Evolutionary conservation across 2,888 invertebrate species (phyloP).

Genomic region (Zootermopsis nevadensis): DNA sequence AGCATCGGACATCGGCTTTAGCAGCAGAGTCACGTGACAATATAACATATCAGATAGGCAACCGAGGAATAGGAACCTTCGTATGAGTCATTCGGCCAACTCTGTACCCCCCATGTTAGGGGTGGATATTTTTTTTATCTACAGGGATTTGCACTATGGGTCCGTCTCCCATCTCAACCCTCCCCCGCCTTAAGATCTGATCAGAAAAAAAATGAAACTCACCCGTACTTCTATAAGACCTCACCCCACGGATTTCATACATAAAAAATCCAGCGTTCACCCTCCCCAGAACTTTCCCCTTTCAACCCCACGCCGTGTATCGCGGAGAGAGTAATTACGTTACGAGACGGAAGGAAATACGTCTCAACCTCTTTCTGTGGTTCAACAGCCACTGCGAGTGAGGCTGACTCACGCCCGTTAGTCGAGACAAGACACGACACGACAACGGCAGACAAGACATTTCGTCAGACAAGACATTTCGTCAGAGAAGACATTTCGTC

Average conservation of each 20-base stretch:
- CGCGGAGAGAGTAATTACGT: constrained; percentile 72
- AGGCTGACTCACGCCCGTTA: too few relatives aligned
- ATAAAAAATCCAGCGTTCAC: constrained; percentile 47
- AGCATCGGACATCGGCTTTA: constrained; percentile 6
- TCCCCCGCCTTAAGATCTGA: constrained; percentile 56
- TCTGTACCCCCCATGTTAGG: constrained; percentile 45
- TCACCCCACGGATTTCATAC: constrained; percentile 51
- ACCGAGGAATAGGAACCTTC: constrained; percentile 38
- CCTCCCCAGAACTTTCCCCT: constrained; percentile 54
- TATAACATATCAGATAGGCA: constrained; percentile 3
- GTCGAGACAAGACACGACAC: too few relatives aligned
- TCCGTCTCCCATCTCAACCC: constrained; percentile 59
- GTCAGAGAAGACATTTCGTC: too few relatives aligned
- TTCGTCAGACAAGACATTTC: too few relatives aligned
- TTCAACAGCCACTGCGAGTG: too few relatives aligned
- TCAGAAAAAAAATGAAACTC: constrained; percentile 54
- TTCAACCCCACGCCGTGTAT: constrained; percentile 64
- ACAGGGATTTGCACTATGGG: constrained; percentile 53
- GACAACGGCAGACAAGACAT: neutral
- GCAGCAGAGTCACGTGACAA: constrained; percentile 1
- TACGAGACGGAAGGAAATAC: constrained; percentile 63
- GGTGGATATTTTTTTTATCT: constrained; percentile 51
- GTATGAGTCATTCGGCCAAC: constrained; percentile 50
- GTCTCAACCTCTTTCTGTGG: constrained; percentile 21
- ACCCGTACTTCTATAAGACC: constrained; percentile 41